phyloP scores from a whole-genome alignment of 1,140 invertebrate species.

The Gryon sp. region DNA sequence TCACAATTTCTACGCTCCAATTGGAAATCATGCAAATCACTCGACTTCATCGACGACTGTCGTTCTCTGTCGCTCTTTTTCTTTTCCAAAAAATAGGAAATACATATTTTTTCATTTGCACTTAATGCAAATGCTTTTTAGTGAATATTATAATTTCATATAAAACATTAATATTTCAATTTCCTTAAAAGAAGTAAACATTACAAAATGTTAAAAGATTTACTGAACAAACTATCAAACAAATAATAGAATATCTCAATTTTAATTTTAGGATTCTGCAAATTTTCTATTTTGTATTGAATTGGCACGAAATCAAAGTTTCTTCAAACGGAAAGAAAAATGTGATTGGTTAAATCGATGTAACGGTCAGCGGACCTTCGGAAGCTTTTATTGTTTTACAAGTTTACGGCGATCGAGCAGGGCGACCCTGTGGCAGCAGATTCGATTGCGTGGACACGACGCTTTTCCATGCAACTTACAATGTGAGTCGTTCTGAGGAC shows the following conservation, averaged over 20 bases:
- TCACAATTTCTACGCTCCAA: conserved; percentile 45
- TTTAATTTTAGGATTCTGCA: background rate
- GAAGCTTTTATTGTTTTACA: conserved; percentile 80
- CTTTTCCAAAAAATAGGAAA: too few relatives aligned
- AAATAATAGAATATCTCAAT: too few relatives aligned
- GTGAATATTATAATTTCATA: conserved; percentile 1
- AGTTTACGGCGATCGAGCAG: conserved; percentile 70
- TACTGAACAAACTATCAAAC: too few relatives aligned
- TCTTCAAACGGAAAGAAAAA: conserved; percentile 56
- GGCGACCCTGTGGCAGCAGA: conserved; percentile 45
- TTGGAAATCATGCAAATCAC: conserved; percentile 59
- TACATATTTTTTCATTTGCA: too few relatives aligned
- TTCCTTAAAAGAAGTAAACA: too few relatives aligned
- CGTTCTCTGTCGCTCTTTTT: too few relatives aligned
- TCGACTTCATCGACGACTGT: conserved; percentile 10
- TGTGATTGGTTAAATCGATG: conserved; percentile 67
- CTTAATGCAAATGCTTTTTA: too few relatives aligned
- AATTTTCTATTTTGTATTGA: conserved; percentile 15
- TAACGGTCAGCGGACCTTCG: conserved; percentile 66
- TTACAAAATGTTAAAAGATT: too few relatives aligned
- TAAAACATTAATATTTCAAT: too few relatives aligned
- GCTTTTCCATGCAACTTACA: conserved; percentile 49
- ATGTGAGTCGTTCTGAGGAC: conserved; percentile 33
- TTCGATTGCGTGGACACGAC: conserved; percentile 64
- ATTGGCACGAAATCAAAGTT: conserved; percentile 29